These are phyloP conservation scores for Agonum fuliginosum DNA, from an alignment of 2,888 invertebrate genomes.

Conservation along the genomic window DNA sequence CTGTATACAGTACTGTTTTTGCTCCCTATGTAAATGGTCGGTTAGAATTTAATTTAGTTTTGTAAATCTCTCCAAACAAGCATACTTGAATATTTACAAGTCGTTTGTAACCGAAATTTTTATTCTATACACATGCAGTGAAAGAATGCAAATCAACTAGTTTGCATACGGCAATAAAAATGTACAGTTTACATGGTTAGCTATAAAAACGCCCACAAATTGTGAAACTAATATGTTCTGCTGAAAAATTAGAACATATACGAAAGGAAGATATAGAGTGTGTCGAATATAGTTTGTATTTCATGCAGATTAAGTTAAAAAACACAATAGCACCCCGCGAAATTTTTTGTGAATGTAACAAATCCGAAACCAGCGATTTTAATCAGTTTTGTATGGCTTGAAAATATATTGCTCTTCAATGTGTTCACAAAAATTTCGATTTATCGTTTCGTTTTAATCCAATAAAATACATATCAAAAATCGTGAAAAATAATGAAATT, in stretches of 20 bases:
- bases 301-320: background rate
- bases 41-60: slow-evolving; percentile 28
- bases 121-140: slow-evolving; percentile 5
- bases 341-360: slow-evolving; percentile 10
- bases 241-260: background rate
- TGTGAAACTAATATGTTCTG: slow-evolving; percentile 8
- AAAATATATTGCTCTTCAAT: background rate
- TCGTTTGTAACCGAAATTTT: slow-evolving; percentile 35
- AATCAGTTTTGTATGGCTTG: background rate
- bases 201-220: slow-evolving; percentile 5
- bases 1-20: too few species aligned
- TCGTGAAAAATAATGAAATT: too few species aligned
- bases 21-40: slow-evolving; percentile 29
- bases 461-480: background rate
- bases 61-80: background rate
- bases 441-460: background rate
- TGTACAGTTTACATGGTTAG: slow-evolving; percentile 36
- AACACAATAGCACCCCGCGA: too few species aligned
- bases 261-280: too few species aligned
- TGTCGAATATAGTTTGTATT: slow-evolving; percentile 18
- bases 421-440: background rate
- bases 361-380: slow-evolving; percentile 14
- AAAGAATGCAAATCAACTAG: slow-evolving; percentile 40
- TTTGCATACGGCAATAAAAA: slow-evolving; percentile 34
- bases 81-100: slow-evolving; percentile 39